Conservation (phyloP, 2,888 invertebrate species). For the Kuschelorhynchus macadamiae region DNA sequence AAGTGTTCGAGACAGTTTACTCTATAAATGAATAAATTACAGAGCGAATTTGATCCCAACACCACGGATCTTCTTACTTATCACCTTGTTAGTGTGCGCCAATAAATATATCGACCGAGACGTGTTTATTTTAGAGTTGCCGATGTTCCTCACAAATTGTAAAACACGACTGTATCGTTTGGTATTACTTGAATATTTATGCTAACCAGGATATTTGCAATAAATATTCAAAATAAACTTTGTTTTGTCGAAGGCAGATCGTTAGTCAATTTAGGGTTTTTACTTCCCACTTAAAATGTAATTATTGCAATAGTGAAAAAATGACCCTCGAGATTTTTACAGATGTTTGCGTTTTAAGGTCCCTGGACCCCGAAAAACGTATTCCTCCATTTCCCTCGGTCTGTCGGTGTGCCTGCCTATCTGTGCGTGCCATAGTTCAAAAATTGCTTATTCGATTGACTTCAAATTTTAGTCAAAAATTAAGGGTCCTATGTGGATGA, state of each 20-base stretch:
- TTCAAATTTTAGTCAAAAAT: no score
- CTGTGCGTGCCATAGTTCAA: no score
- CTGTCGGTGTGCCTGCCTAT: no score
- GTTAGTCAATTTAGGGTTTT: background rate
- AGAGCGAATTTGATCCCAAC: constrained; percentile 34
- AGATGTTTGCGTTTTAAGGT: no score
- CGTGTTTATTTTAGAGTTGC: constrained; percentile 24
- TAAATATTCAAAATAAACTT: constrained; percentile 15
- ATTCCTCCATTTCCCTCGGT: no score
- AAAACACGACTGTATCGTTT: constrained; percentile 17
- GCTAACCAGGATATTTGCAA: background rate
- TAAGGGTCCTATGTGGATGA: no score
- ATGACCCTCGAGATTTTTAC: no score
- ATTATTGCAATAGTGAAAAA: no score
- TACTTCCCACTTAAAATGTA: no score
- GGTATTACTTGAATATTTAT: constrained; percentile 17
- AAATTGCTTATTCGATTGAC: no score
- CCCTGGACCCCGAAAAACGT: no score
- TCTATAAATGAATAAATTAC: constrained; percentile 48
- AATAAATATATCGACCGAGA: constrained; percentile 24
- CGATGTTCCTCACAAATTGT: constrained; percentile 11
- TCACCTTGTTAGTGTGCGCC: constrained; percentile 38
- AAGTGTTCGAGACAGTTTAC: constrained; percentile 44
- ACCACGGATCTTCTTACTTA: constrained; percentile 40
- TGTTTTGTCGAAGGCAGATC: background rate